Percentiles rank a stretch among this genome's conserved stretches.
phyloP scores from a whole-genome alignment of 2,888 invertebrate species.

The Pseudococcus viburni region DNA sequence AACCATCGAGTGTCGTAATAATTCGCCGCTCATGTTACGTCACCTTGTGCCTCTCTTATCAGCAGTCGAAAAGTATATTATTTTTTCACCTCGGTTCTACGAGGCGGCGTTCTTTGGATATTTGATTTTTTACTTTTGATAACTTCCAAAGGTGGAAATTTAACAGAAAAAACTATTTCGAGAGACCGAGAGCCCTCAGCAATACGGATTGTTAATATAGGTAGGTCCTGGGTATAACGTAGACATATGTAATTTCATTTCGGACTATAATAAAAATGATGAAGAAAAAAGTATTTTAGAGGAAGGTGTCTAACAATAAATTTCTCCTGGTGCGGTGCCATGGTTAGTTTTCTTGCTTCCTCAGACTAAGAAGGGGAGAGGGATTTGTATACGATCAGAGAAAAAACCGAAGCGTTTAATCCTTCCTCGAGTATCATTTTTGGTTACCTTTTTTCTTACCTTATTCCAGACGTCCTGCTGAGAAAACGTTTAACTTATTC shows the following conservation, averaged over 20 bases:
- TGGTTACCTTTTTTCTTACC: not conserved
- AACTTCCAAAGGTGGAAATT: conserved; percentile 1
- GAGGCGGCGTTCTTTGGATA: not conserved
- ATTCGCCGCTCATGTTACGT: not conserved
- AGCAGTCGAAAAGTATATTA: conserved; percentile 3
- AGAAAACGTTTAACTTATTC: conserved; percentile 45
- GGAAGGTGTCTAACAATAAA: conserved; percentile 26
- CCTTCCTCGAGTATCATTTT: conserved; percentile 20
- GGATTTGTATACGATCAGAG: not conserved
- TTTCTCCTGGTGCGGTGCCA: not conserved
- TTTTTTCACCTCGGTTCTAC: not conserved
- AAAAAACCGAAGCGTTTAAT: not conserved
- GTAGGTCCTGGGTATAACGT: not conserved
- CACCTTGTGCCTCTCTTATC: not conserved
- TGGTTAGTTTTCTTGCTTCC: not conserved
- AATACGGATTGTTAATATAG: not conserved
- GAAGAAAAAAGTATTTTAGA: not conserved
- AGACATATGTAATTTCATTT: conserved; percentile 25
- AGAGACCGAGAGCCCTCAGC: not conserved
- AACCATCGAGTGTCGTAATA: not conserved
- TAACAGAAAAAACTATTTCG: not conserved
- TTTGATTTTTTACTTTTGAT: not conserved
- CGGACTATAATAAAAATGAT: not conserved
- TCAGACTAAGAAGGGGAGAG: not conserved
- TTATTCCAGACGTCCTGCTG: conserved; percentile 13